Conservation (phyloP, 2,113 vertebrate species). For the Onychorhynchus coronatus region DNA sequence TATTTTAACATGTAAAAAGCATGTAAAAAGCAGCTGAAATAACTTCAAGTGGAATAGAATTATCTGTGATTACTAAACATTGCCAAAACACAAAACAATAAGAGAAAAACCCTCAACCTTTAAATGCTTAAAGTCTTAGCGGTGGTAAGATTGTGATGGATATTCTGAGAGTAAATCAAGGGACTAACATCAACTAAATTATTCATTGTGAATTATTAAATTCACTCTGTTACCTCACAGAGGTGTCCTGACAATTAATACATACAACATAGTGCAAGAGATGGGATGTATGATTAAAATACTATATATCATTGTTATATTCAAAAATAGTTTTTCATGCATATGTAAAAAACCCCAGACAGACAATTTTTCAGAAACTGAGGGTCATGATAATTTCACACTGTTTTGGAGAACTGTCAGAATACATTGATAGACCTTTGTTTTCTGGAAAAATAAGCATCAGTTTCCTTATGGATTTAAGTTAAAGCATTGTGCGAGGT, state of each 20-base stretch:
- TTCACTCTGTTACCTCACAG: background rate
- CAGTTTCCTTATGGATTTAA: background rate
- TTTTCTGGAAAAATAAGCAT: background rate
- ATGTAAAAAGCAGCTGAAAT: background rate
- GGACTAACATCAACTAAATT: background rate
- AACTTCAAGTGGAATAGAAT: background rate
- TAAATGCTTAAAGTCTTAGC: background rate
- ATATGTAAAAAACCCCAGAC: background rate
- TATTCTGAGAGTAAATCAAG: background rate
- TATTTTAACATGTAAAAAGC: background rate
- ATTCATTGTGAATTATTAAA: slow-evolving; percentile 13
- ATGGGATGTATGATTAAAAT: background rate
- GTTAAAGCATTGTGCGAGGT: background rate
- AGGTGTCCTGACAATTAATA: background rate
- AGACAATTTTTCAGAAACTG: background rate
- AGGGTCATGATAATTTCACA: background rate
- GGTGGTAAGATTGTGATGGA: background rate
- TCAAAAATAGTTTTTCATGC: background rate
- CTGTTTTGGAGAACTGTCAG: background rate
- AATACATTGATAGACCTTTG: background rate
- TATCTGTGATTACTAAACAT: background rate
- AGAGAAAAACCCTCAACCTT: background rate
- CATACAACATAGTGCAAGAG: background rate
- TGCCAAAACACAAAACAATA: background rate
- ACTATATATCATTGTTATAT: background rate